These are phyloP conservation scores for Brenthis daphne DNA, from an alignment of 2,888 invertebrate genomes.

Conservation along the genomic window DNA sequence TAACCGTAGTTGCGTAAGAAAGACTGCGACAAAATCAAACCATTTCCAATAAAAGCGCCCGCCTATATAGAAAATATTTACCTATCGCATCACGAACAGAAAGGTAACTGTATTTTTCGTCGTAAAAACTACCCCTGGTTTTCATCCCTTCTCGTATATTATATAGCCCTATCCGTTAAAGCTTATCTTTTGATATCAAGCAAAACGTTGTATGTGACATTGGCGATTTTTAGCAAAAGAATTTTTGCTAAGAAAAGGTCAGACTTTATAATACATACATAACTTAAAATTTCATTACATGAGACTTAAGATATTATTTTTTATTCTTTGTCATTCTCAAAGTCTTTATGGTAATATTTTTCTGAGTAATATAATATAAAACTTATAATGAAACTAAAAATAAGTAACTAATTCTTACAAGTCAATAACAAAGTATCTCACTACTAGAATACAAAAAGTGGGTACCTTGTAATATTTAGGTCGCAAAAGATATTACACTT, in stretches of 20 bases:
- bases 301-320: too few relatives aligned
- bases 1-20: slow-evolving; percentile 31
- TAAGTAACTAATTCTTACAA: too few relatives aligned
- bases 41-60: slow-evolving; percentile 46
- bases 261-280: background rate
- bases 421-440: too few relatives aligned
- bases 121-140: slow-evolving; percentile 68
- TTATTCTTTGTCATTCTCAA: too few relatives aligned
- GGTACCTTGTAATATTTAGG: slow-evolving; percentile 4
- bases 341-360: too few relatives aligned
- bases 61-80: slow-evolving; percentile 53
- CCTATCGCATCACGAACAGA: slow-evolving; percentile 57
- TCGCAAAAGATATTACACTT: slow-evolving; percentile 2
- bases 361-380: too few relatives aligned
- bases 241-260: background rate
- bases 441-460: background rate
- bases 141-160: slow-evolving; percentile 56
- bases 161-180: slow-evolving; percentile 49
- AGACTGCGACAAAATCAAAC: slow-evolving; percentile 46
- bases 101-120: slow-evolving; percentile 61
- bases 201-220: slow-evolving; percentile 39
- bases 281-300: background rate
- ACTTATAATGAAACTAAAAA: too few relatives aligned
- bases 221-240: slow-evolving; percentile 18
- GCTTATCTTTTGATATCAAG: slow-evolving; percentile 52